phyloP scores from a whole-genome alignment of 2,888 invertebrate genomes.

The Drosophila kuntzei region DNA sequence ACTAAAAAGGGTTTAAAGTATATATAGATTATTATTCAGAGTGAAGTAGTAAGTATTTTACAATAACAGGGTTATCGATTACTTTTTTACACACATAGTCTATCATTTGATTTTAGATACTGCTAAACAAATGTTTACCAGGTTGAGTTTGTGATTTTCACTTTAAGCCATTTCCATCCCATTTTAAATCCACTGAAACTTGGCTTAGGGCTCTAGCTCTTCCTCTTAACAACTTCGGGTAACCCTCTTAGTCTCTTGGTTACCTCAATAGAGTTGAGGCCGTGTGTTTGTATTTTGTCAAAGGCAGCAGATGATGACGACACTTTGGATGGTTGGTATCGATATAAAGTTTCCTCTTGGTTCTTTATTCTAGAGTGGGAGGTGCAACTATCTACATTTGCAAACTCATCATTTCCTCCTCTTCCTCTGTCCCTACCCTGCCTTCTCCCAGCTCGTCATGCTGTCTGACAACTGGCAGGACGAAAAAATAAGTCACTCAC shows the following conservation, averaged over 20 bases:
- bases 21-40: too few species aligned
- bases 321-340: slow-evolving; percentile 67
- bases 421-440: neutral
- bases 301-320: slow-evolving; percentile 65
- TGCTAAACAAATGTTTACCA: neutral
- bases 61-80: too few species aligned
- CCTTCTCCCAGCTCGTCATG: slow-evolving; percentile 29
- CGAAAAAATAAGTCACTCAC: slow-evolving; percentile 79
- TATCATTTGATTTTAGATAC: too few species aligned
- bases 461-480: slow-evolving; percentile 43
- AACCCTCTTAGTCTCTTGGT: slow-evolving; percentile 32
- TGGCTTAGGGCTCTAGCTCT: neutral
- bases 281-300: slow-evolving; percentile 69
- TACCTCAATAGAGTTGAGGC: slow-evolving; percentile 63
- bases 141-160: neutral
- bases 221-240: neutral
- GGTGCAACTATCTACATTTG: slow-evolving; percentile 26
- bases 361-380: slow-evolving; percentile 5
- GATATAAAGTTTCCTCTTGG: slow-evolving; percentile 54
- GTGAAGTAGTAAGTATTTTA: too few species aligned
- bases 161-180: neutral
- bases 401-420: slow-evolving; percentile 51
- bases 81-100: too few species aligned
- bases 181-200: neutral
- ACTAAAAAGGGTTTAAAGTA: too few species aligned